Percentiles rank a stretch among this genome's conserved stretches.
These are phyloP conservation scores for Chunga burmeisteri DNA, from an alignment of 2,113 vertebrate species.

Conservation along the genomic window DNA sequence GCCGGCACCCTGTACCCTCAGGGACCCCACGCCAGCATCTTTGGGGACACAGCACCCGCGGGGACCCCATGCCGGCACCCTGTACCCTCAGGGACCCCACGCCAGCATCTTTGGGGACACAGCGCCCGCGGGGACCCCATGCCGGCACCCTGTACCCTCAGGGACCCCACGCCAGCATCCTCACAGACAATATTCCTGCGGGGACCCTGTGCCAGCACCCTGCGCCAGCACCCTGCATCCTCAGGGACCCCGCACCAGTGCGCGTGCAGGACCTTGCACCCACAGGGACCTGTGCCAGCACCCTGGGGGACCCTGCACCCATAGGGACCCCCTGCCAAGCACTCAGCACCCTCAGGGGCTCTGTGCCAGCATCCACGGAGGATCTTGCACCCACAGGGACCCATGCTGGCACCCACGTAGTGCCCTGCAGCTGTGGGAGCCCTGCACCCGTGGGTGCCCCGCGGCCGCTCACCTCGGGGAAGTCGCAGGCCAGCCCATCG, in stretches of 20 bases:
- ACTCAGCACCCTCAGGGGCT: not conserved
- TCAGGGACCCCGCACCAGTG: not conserved
- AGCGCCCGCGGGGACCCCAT: too few species aligned
- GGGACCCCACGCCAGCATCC: too few species aligned
- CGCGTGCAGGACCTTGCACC: not conserved
- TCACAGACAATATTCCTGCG: too few species aligned
- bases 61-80: not conserved
- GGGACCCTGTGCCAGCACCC: too few species aligned
- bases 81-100: not conserved
- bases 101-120: not conserved
- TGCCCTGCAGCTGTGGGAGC: too few species aligned
- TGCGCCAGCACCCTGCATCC: not conserved
- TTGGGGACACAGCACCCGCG: not conserved
- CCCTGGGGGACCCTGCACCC: not conserved
- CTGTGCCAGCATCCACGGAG: not conserved
- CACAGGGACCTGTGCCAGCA: not conserved
- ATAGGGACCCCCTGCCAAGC: not conserved
- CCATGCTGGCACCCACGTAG: not conserved
- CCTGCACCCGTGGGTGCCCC: not conserved
- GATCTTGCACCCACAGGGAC: too few species aligned
- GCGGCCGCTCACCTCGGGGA: constrained; percentile 83
- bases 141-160: too few species aligned
- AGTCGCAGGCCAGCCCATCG: constrained; percentile 80
- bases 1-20: not conserved
- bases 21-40: not conserved